Conservation (phyloP, 2,113 vertebrate genomes). For the Hemibagrus wyckioides region DNA sequence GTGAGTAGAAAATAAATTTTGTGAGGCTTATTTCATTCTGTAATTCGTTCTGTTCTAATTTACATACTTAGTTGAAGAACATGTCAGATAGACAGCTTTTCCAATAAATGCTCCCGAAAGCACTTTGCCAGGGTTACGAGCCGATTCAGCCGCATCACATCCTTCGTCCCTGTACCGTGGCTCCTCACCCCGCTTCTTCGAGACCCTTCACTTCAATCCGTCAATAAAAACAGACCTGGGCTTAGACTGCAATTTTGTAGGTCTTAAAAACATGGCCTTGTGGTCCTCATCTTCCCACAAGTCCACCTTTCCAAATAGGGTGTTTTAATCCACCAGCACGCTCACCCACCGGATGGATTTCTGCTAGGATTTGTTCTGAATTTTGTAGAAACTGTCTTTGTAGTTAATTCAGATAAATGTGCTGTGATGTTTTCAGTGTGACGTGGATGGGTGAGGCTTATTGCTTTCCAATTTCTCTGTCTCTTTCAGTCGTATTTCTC, state of each 20-base stretch:
- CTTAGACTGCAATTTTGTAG: conserved; percentile 22
- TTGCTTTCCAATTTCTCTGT: conserved; percentile 1
- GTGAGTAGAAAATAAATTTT: conserved; percentile 42
- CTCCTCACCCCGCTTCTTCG: not conserved
- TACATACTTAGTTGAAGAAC: conserved; percentile 49
- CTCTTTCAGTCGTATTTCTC: conserved; percentile 36
- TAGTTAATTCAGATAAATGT: conserved; percentile 26
- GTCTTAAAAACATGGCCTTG: conserved; percentile 31
- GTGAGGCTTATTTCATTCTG: conserved; percentile 42
- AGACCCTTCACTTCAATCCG: conserved; percentile 11
- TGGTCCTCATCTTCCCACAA: conserved; percentile 26
- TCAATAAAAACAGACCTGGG: conserved; percentile 9
- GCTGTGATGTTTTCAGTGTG: not conserved
- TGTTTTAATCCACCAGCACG: conserved; percentile 26
- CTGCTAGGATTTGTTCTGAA: conserved; percentile 12
- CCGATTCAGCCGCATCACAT: conserved; percentile 26
- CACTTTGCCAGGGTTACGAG: conserved; percentile 59
- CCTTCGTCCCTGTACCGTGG: not conserved
- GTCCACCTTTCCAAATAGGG: conserved; percentile 20
- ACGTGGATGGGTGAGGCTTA: not conserved
- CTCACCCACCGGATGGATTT: conserved; percentile 10
- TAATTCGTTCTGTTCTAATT: conserved; percentile 42
- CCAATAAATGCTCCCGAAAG: conserved; percentile 51
- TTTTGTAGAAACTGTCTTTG: conserved; percentile 11
- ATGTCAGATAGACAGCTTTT: conserved; percentile 36